Evolutionary conservation across 2,113 vertebrate genomes (phyloP).

Genomic region (Varanus komodoensis): DNA sequence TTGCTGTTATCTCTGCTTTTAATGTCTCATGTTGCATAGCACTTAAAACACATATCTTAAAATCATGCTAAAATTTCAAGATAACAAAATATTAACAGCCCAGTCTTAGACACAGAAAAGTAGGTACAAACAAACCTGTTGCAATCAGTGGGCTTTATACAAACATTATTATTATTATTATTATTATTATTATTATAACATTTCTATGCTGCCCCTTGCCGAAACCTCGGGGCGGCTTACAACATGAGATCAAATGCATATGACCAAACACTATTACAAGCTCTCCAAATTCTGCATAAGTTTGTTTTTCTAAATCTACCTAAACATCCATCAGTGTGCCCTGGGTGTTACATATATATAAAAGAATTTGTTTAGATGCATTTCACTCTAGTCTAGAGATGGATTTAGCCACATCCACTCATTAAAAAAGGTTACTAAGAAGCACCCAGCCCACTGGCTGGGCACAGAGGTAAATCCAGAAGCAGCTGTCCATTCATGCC

Average conservation of each 20-base stretch:
- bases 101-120: neutral
- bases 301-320: neutral
- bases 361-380: neutral
- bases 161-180: neutral
- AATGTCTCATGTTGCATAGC: neutral
- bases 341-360: neutral
- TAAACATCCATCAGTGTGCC: neutral
- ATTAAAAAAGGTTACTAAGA: neutral
- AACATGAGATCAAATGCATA: neutral
- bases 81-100: neutral
- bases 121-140: neutral
- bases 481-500: neutral
- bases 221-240: too few species aligned
- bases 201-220: too few species aligned
- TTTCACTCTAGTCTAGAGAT: neutral
- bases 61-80: neutral
- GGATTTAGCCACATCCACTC: neutral
- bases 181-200: too few species aligned
- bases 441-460: neutral
- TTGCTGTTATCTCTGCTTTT: neutral
- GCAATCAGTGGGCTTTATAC: neutral
- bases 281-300: neutral
- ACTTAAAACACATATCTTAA: neutral
- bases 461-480: neutral
- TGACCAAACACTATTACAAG: neutral